These are phyloP conservation scores for Bufo gargarizans DNA, from an alignment of 2,113 vertebrate species.

Conservation along the genomic window DNA sequence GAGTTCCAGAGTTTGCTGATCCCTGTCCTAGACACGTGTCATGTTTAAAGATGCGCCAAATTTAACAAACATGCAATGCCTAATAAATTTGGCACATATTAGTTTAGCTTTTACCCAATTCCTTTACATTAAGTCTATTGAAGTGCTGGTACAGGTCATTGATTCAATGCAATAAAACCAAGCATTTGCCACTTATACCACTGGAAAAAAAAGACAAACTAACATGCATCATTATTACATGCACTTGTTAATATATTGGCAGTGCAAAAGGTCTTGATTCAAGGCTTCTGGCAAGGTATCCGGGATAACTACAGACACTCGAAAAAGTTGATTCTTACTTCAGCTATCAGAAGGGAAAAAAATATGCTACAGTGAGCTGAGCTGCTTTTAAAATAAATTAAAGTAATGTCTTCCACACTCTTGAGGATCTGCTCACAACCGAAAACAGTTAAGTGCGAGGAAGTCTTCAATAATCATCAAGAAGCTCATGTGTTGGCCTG, in stretches of 20 bases:
- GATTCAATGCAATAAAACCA: neutral
- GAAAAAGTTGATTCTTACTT: slow-evolving; percentile 38
- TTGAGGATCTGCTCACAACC: slow-evolving; percentile 51
- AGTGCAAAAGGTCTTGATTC: slow-evolving; percentile 18
- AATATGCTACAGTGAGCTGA: slow-evolving; percentile 20
- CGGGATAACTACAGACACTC: slow-evolving; percentile 9
- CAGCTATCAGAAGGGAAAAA: slow-evolving; percentile 17
- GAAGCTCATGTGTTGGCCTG: slow-evolving; percentile 49
- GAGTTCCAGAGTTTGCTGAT: no score
- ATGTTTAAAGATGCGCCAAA: no score
- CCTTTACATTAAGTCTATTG: no score
- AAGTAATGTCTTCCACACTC: slow-evolving; percentile 37
- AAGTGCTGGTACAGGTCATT: no score
- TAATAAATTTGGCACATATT: no score
- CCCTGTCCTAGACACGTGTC: no score
- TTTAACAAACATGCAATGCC: no score
- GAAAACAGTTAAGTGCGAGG: slow-evolving; percentile 47
- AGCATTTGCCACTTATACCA: neutral
- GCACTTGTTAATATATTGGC: slow-evolving; percentile 23
- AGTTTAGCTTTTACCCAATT: no score
- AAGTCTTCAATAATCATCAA: slow-evolving; percentile 54
- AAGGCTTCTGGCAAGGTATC: slow-evolving; percentile 37
- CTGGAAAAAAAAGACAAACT: neutral
- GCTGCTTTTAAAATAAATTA: slow-evolving; percentile 16
- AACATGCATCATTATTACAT: no score